These are phyloP conservation scores for Equus przewalskii DNA, from an alignment of 2,113 vertebrate species.

Conservation along the genomic window DNA sequence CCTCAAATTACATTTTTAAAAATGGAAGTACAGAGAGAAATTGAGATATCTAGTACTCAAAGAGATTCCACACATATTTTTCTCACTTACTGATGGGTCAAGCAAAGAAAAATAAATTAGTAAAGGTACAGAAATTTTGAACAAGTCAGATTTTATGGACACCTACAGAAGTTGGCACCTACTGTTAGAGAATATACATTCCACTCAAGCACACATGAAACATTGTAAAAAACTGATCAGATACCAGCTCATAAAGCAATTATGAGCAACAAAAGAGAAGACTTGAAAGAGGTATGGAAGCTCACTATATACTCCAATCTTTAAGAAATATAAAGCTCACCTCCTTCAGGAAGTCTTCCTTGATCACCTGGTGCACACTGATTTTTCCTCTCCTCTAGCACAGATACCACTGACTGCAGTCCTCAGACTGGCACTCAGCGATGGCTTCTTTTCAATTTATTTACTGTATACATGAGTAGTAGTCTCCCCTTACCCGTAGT, in stretches of 20 bases:
- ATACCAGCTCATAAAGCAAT: not conserved
- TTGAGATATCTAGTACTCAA: not conserved
- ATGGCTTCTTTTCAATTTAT: not conserved
- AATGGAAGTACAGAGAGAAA: not conserved
- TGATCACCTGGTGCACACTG: not conserved
- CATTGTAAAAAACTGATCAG: not conserved
- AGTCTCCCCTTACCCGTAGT: too few species aligned
- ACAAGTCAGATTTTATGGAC: not conserved
- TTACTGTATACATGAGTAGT: not conserved
- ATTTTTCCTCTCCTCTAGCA: not conserved
- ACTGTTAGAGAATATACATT: not conserved
- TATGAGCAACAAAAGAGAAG: not conserved
- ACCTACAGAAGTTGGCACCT: not conserved
- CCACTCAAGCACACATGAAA: not conserved
- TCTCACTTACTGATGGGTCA: not conserved
- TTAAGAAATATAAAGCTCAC: not conserved
- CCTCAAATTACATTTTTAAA: not conserved
- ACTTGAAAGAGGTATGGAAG: not conserved
- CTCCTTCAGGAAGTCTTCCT: not conserved
- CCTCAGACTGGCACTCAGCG: not conserved
- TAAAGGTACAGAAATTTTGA: not conserved
- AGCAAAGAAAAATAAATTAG: not conserved
- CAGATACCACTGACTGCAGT: not conserved
- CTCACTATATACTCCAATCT: not conserved
- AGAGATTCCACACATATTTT: not conserved